Evolutionary conservation across 2,113 vertebrate species (phyloP).

Genomic region (Euleptes europaea): DNA sequence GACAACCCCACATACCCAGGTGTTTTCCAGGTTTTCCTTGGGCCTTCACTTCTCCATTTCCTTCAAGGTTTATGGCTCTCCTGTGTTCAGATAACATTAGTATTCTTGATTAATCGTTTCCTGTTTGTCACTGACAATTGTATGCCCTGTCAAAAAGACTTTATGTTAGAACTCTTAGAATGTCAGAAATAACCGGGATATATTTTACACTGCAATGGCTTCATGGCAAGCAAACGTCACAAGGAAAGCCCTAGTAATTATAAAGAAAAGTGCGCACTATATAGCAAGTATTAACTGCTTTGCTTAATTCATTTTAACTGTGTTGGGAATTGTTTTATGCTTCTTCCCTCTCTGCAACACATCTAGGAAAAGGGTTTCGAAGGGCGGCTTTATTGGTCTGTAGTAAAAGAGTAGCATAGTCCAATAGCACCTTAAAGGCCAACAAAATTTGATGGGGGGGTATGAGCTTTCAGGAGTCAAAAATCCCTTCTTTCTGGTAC

Average conservation of each 20-base stretch:
- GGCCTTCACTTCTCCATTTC: neutral
- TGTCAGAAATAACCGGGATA: constrained; percentile 7
- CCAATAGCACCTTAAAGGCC: too few relatives aligned
- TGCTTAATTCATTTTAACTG: neutral
- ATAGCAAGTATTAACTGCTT: neutral
- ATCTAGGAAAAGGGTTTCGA: neutral
- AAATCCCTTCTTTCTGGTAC: too few relatives aligned
- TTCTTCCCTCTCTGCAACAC: neutral
- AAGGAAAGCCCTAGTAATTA: neutral
- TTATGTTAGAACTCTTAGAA: neutral
- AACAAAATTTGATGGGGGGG: too few relatives aligned
- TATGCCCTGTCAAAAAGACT: constrained; percentile 3
- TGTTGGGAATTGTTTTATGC: neutral
- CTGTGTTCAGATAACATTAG: neutral
- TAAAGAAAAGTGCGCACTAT: neutral
- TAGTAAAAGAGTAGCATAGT: too few relatives aligned
- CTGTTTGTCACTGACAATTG: constrained; percentile 7
- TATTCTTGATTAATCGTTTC: constrained; percentile 26
- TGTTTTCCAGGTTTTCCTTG: too few relatives aligned
- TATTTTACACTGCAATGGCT: neutral
- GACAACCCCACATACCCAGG: too few relatives aligned
- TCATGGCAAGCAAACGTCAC: neutral
- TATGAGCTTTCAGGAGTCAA: too few relatives aligned
- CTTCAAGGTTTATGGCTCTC: neutral
- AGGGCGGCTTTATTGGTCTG: too few relatives aligned